Base-by-base conservation (phyloP, 2,797 vertebrate species). In the Carcharodon carcharias region DNA sequence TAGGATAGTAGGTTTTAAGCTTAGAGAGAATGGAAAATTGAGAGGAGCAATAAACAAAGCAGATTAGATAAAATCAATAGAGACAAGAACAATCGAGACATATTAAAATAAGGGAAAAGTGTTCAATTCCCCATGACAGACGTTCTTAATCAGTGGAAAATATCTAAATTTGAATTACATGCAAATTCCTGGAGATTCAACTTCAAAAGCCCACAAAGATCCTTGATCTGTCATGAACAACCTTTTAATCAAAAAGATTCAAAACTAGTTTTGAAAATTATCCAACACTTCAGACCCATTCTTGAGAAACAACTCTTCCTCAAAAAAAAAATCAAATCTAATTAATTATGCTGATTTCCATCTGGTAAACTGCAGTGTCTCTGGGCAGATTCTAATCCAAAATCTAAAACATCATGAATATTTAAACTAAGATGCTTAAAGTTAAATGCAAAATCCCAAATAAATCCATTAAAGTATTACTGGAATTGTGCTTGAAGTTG, bases 271-370 rank as follows among this genome's bases (percentile, higher is more conserved):
- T 63, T 63, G 31, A 92, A 92, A 92, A 63, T 63, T 35, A n/a
- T 18, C 28, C 54, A 89, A 89, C 5, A 9, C 26, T 85, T 50
- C 40, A 85, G 40, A 31, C 56, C 89, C 16, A 8, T 92, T 92
- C 58, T 21, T 35, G 89, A 63, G 16, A 61, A 63, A 63, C 14
- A 92, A 31, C 89, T 63, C 58, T 92, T 92, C 54, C 54, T 61
- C 14, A 63, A 40, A 93, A 93, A 11, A n/a, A 85, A 85, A 40
- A 82, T 21, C 80, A 45, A 85, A 93, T 21, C n/a, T 67, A 93
- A 67, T 92, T 40, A 92, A 92, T 92, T 92, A 92, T 93, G 91
- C 61, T 67, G 91, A 93, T 65, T 65, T 67, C 61, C 61, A 93
- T 65, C 61, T 93, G 91, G 61, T 40, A 93, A 67, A 45, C 40